Conservation (phyloP, 1,140 invertebrate genomes). For the Mylabris phalerata region DNA sequence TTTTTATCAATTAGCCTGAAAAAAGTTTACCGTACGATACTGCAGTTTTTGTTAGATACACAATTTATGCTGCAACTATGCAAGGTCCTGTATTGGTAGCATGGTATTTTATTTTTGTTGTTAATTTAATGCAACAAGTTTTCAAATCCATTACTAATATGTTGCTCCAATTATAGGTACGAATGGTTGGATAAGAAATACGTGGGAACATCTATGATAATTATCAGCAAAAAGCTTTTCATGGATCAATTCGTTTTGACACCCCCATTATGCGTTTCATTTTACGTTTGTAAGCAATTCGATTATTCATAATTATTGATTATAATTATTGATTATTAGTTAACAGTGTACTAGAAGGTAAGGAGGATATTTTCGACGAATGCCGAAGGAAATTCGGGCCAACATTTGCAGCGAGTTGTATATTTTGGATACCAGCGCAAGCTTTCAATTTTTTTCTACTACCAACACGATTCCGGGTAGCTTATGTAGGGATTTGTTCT, state of each 20-base stretch:
- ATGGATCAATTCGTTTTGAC: slow-evolving; percentile 74
- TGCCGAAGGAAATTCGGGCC: slow-evolving; percentile 62
- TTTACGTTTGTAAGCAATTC: slow-evolving; percentile 58
- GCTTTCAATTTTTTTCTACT: slow-evolving; percentile 58
- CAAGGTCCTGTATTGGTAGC: slow-evolving; percentile 55
- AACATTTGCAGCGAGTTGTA: slow-evolving; percentile 65
- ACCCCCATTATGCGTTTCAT: slow-evolving; percentile 59
- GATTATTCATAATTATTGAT: neutral
- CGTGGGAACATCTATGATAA: slow-evolving; percentile 55
- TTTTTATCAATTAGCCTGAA: slow-evolving; percentile 33
- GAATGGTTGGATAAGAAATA: slow-evolving; percentile 66
- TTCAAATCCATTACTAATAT: neutral
- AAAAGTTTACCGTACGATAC: slow-evolving; percentile 47
- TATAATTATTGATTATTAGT: slow-evolving; percentile 45
- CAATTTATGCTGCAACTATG: slow-evolving; percentile 51
- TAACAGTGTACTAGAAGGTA: slow-evolving; percentile 65
- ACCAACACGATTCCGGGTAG: slow-evolving; percentile 8
- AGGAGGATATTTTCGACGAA: slow-evolving; percentile 59
- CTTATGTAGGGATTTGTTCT: slow-evolving; percentile 13
- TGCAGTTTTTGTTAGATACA: slow-evolving; percentile 49
- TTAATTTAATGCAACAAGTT: neutral
- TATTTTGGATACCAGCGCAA: slow-evolving; percentile 74
- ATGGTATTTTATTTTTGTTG: slow-evolving; percentile 45
- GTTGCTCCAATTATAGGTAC: slow-evolving; percentile 54
- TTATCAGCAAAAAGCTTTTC: slow-evolving; percentile 62